A percentile compares a stretch with the other conserved stretches of the same genome.
These are phyloP conservation scores for Mus spicilegus DNA, from an alignment of 2,113 vertebrate genomes.

Conservation along the genomic window DNA sequence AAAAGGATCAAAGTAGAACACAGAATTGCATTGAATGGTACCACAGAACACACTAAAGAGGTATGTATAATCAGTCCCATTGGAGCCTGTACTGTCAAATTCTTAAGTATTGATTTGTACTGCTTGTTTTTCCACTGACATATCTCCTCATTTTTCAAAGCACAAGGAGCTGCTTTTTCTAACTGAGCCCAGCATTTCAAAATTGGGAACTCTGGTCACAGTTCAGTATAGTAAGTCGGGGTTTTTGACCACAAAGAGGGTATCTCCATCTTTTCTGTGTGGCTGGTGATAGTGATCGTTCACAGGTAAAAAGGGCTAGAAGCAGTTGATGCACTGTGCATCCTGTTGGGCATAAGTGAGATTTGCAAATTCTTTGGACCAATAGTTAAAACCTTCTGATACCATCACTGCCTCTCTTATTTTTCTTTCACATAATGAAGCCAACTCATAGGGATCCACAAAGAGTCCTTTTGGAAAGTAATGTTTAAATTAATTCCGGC, in stretches of 20 bases:
- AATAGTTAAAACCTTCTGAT: constrained; percentile 88
- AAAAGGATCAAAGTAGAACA: constrained; percentile 88
- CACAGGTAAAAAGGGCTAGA: constrained; percentile 88
- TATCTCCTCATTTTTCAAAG: too few relatives aligned
- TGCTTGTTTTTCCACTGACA: too few relatives aligned
- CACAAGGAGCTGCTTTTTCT: too few relatives aligned
- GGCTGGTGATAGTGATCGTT: constrained; percentile 93
- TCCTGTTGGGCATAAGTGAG: constrained; percentile 86
- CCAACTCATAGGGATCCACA: constrained; percentile 94
- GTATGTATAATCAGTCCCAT: constrained; percentile 89
- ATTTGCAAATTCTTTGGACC: constrained; percentile 84
- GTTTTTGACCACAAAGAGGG: constrained; percentile 81
- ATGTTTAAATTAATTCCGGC: constrained; percentile 86
- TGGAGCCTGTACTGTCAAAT: constrained; percentile 86
- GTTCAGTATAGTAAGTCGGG: constrained; percentile 86
- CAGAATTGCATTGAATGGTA: constrained; percentile 88
- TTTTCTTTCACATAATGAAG: constrained; percentile 86
- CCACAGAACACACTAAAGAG: constrained; percentile 87
- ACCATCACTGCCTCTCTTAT: constrained; percentile 90
- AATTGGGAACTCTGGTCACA: too few relatives aligned
- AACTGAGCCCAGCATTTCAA: too few relatives aligned
- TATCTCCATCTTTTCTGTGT: constrained; percentile 61
- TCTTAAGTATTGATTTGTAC: constrained; percentile 49
- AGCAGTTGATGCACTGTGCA: constrained; percentile 71
- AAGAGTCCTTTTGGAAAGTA: constrained; percentile 90